Evolutionary conservation across 2,888 invertebrate genomes (phyloP), one percentile per base, ranked within the genome.

Genomic region (Agriopis marginaria): DNA sequence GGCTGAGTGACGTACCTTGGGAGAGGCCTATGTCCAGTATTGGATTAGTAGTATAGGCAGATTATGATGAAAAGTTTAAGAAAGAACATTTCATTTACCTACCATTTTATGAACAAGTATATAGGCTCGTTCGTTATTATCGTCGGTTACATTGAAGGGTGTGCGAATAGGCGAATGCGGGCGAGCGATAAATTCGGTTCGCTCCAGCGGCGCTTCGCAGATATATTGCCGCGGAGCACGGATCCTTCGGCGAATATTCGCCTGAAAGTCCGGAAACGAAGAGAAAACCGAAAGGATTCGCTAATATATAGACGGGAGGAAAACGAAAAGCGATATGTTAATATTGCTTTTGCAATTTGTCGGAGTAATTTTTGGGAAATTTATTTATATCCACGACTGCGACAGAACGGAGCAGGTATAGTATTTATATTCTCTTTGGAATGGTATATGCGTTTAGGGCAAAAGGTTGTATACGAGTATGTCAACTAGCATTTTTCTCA

Each of bases 161-260:
- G 74, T 73, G 75, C 69, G 77, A 79, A 79, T 73, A 74, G 75
- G 70, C 73, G 69, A 75, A 70, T 68, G 66, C 73, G 72, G 74
- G 72, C 60, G 55, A 73, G 75, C 79, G 75, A 82, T 83, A 82
- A 82, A 83, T 82, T 74, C 72, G 66, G 71, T 71, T 70, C 77
- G 79, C 72, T 77, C 66, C 77, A 75, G 72, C 73, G 68, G 71
- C 63, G 73, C 70, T 69, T 72, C 72, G 72, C 68, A 76, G 73
- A 81, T 81, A 79, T 79, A 80, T 79, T 69, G 73, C 72, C 42
- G 75, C 68, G 71, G 73, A 77, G 75, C 79, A 80, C 78, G 59
- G 11, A 72, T 76, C 68, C 72, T 70, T 74, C 71, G 64, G 66
- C 64, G 74, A 72, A 72, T 71, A 69, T 71, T 66, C 72, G 61